Evolutionary conservation across 1,140 invertebrate species (phyloP).

Genomic region (Galendromus occidentalis): DNA sequence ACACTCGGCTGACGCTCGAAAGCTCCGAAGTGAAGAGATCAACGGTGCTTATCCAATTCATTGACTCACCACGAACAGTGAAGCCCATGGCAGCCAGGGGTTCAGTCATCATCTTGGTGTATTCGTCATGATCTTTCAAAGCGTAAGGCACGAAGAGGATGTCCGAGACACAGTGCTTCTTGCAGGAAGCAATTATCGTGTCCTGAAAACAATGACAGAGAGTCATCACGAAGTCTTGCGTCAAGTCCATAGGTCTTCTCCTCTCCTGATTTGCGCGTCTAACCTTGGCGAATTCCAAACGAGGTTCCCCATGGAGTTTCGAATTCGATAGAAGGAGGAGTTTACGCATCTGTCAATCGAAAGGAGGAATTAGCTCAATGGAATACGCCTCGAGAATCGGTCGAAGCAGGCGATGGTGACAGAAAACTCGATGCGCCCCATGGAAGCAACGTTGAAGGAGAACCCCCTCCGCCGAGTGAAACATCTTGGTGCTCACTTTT

Average conservation of each 20-base stretch:
- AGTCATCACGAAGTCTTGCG: neutral
- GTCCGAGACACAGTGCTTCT: constrained; percentile 39
- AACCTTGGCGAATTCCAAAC: constrained; percentile 42
- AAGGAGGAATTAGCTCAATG: too few relatives aligned
- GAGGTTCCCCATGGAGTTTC: constrained; percentile 40
- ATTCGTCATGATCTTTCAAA: constrained; percentile 40
- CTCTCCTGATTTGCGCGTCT: constrained; percentile 36
- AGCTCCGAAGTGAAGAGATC: neutral
- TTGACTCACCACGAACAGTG: constrained; percentile 1
- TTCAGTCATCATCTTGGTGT: constrained; percentile 39
- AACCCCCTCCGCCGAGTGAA: too few relatives aligned
- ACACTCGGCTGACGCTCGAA: neutral
- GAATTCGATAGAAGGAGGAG: constrained; percentile 47
- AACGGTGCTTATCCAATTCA: constrained; percentile 16
- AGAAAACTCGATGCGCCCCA: too few relatives aligned
- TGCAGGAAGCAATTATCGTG: constrained; percentile 6
- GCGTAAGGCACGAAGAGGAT: constrained; percentile 60
- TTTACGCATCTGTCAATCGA: constrained; percentile 21
- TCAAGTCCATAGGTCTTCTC: neutral
- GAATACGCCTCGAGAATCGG: too few relatives aligned
- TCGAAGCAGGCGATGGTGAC: too few relatives aligned
- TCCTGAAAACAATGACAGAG: constrained; percentile 13
- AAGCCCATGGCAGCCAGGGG: constrained; percentile 41
- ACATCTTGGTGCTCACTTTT: too few relatives aligned
- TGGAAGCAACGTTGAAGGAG: too few relatives aligned